Evolutionary conservation across 2,888 invertebrate genomes (phyloP), one percentile per base, ranked within the genome.

Genomic region (Galerucella calmariensis): DNA sequence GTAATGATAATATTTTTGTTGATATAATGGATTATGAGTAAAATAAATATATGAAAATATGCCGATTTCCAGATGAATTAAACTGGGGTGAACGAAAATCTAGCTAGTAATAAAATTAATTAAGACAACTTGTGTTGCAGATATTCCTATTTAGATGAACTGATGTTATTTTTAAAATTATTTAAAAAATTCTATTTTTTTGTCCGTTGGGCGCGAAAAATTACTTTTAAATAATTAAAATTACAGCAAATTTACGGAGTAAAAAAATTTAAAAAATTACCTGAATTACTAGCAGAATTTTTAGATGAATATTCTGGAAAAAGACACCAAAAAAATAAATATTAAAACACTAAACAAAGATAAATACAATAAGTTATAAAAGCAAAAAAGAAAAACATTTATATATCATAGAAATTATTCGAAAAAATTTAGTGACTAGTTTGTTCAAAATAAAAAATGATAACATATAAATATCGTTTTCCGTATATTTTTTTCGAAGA

Each of bases 1-100:
- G 6, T 35, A 80, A 79, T 81, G 80, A 81, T 80, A 82, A 79
- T 78, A 74, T 75, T 27, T 41, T 3, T 65, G 44, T 65, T 46
- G 46, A 72, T 72, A 61, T 58, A 72, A 51, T 58, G 70, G 67
- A 70, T 71, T 51, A 27, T 69, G 68, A 79, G 77, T 75, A 77
- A 80, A 67, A 59, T 76, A 73, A 53, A 56, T 65, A 69, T 68
- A n/a, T 65, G 53, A 59, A 12, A 48, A 48, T 41, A 67, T 46
- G 59, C 51, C 51, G 16, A 72, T 67, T 58, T 67, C 65, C 66
- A 71, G 51, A 65, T 63, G n/a, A 67, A 67, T 9, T 58, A 58
- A 61, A n/a, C 59, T 27, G 35, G 35, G 12, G 14, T 35, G 24
- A 24, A 2, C 24, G n/a, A 61, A 35, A n/a, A 27, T 35, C 11